Conservation (phyloP, 1,140 invertebrate genomes). For the Xylocopa sonorina region DNA sequence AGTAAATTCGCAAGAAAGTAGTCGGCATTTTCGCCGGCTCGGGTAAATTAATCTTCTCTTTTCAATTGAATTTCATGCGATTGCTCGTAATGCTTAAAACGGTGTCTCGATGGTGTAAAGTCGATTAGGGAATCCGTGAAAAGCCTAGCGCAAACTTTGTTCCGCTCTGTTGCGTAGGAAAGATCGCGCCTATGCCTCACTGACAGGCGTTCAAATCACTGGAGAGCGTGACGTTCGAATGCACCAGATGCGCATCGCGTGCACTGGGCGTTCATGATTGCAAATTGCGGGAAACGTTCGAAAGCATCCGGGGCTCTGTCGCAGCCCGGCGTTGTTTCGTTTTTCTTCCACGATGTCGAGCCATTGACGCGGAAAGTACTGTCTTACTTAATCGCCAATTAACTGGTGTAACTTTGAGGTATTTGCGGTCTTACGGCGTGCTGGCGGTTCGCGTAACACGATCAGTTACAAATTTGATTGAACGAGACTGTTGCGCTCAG, state of each 20-base stretch:
- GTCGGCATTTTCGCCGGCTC: no score
- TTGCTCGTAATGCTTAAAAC: not conserved
- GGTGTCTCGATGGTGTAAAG: slow-evolving; percentile 10
- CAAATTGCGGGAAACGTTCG: slow-evolving; percentile 62
- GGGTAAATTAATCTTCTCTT: not conserved
- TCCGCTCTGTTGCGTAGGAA: slow-evolving; percentile 49
- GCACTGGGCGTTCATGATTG: slow-evolving; percentile 62
- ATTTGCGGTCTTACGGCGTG: not conserved
- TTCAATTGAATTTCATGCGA: not conserved
- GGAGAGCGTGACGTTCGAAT: slow-evolving; percentile 63
- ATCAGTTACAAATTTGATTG: slow-evolving; percentile 1
- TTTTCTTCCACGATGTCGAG: slow-evolving; percentile 47
- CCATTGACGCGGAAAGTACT: slow-evolving; percentile 36
- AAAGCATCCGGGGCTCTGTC: slow-evolving; percentile 54
- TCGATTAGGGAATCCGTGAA: slow-evolving; percentile 49
- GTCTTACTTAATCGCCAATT: slow-evolving; percentile 28
- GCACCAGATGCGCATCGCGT: slow-evolving; percentile 62
- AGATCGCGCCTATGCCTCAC: slow-evolving; percentile 40
- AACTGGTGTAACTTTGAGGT: slow-evolving; percentile 12
- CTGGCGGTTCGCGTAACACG: not conserved
- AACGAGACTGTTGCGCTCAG: not conserved
- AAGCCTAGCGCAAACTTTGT: slow-evolving; percentile 32
- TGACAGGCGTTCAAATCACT: slow-evolving; percentile 65
- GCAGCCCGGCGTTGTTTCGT: slow-evolving; percentile 29
- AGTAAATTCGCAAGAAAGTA: not conserved